Base-by-base conservation (phyloP, 2,888 invertebrate species). In the Cantharis rufa region DNA sequence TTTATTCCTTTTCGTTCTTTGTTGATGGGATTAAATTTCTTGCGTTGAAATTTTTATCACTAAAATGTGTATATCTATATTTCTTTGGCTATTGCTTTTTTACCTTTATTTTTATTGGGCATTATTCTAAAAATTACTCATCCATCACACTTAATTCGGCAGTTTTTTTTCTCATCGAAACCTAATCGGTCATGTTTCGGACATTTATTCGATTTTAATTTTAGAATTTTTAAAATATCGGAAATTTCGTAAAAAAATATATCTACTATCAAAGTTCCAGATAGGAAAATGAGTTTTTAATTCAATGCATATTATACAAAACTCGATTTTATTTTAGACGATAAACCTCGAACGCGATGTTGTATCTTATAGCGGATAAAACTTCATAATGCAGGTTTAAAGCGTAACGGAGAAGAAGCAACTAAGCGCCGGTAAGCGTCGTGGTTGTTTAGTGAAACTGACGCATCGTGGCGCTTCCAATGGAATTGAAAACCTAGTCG, bases 351-450 rank as follows among this genome's bases (percentile, higher is more conserved):
- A 48, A 48, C 48, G 48, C 48, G 48, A 48, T 48, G 48, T 48
- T 48, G n/a, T 13, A 48, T 48, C n/a, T 48, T 48, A 48, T 48
- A 48, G n/a, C 48, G 48, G 48, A 48, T 48, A 48, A 66, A 66
- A 21, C 64, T 21, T 21, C 48, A 21, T 24, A 62, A 69, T 69
- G 68, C 15, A n/a, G 15, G 32, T 32, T 28, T 62, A 21, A 69
- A 69, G 15, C 69, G 16, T 48, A 69, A 16, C 74, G 21, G 62
- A 74, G 74, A 28, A 62, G 74, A 62, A 70, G 63, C 74, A 66
- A 70, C 62, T 64, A 70, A 70, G 74, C 74, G 74, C 70, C 74
- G 74, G 70, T 61, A 71, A 68, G 73, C 72, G 73, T 32, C 73
- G 74, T 69, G 66, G 61, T 62, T 70, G 76, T 71, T 70, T 75